These are phyloP conservation scores for Mimachlamys varia DNA, from an alignment of 2,888 invertebrate species.

Conservation along the genomic window DNA sequence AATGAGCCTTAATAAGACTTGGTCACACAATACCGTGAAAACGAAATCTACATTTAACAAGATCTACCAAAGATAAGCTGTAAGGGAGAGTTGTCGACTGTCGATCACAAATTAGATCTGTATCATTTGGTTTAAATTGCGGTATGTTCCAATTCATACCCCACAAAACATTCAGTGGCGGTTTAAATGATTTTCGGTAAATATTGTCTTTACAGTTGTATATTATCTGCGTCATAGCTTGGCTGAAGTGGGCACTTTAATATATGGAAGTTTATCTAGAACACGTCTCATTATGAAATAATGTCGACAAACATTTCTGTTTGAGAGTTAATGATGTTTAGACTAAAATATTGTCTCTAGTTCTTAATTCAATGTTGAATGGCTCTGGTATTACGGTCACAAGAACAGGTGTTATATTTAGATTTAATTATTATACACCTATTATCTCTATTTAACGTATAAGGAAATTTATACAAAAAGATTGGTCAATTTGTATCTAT, in stretches of 20 bases:
- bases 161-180: background rate
- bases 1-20: background rate
- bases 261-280: background rate
- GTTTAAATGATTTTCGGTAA: background rate
- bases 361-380: background rate
- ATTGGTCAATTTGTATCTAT: background rate
- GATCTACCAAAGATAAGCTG: constrained; percentile 12
- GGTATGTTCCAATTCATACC: background rate
- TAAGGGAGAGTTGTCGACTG: background rate
- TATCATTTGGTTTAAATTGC: background rate
- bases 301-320: background rate
- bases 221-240: background rate
- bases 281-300: background rate
- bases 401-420: background rate
- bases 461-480: background rate
- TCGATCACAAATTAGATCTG: background rate
- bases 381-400: background rate
- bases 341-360: background rate
- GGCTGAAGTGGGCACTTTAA: background rate
- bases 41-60: background rate
- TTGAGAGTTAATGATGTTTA: background rate
- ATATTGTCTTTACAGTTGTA: background rate
- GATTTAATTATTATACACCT: background rate
- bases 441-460: background rate
- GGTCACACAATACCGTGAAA: constrained; percentile 23